Conservation (phyloP, 2,797 vertebrate genomes). For the Thamnophis elegans region DNA sequence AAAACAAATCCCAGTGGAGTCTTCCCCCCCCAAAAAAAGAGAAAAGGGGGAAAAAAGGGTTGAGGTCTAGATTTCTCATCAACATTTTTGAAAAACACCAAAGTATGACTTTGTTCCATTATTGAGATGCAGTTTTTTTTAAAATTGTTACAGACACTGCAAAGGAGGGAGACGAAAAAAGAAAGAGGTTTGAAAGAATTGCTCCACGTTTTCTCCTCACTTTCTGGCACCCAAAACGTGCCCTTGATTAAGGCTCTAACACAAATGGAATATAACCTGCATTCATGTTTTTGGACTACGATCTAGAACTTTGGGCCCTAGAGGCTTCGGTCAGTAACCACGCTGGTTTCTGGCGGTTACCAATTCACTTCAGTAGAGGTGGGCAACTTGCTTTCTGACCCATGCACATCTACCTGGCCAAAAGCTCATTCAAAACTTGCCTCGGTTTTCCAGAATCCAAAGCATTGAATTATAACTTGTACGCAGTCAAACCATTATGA, state of each 20-base stretch:
- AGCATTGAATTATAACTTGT: neutral
- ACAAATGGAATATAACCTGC: conserved; percentile 18
- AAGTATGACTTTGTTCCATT: neutral
- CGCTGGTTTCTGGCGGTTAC: conserved; percentile 49
- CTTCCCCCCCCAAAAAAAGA: neutral
- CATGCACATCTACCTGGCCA: neutral
- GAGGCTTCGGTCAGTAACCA: conserved; percentile 45
- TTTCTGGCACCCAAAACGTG: neutral
- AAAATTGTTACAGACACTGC: neutral
- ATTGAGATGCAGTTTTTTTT: neutral
- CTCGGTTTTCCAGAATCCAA: neutral
- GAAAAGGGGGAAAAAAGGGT: neutral
- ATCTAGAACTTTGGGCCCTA: conserved; percentile 23
- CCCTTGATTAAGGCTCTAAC: conserved; percentile 15
- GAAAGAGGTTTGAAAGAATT: neutral
- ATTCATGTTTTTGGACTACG: conserved; percentile 16
- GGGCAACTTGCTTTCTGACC: neutral
- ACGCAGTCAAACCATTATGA: neutral
- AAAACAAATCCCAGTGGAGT: conserved; percentile 1
- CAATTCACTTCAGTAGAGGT: conserved; percentile 29
- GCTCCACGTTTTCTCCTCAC: conserved; percentile 7
- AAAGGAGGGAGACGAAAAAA: neutral
- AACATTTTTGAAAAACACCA: neutral
- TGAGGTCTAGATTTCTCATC: conserved; percentile 2
- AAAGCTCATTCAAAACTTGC: neutral